A percentile compares a stretch with the other conserved stretches of the same genome.
Evolutionary conservation across 1,140 invertebrate genomes (phyloP).

Genomic region (Odontomachus brunneus): DNA sequence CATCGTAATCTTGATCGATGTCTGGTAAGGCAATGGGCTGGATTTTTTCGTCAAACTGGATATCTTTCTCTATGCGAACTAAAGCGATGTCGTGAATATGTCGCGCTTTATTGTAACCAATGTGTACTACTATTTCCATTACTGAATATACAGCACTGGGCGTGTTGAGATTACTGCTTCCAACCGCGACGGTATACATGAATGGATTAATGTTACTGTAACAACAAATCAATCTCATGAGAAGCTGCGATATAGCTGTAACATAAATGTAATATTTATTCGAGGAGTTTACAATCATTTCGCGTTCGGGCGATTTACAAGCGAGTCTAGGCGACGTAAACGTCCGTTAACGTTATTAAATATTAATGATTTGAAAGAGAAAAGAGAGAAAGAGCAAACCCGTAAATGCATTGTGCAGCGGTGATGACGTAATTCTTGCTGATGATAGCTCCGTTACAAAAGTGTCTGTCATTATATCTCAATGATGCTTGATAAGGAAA

Average conservation of each 20-base stretch:
- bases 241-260: no score
- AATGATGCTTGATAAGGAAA: slow-evolving; percentile 85
- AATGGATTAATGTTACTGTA: neutral
- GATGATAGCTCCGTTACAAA: slow-evolving; percentile 87
- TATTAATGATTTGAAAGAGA: no score
- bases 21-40: neutral
- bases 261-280: no score
- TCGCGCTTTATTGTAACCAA: slow-evolving; percentile 7
- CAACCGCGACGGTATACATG: neutral
- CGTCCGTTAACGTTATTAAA: no score
- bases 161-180: slow-evolving; percentile 6
- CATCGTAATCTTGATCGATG: neutral
- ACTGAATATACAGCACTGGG: no score
- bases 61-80: neutral
- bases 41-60: neutral
- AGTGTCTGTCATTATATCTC: slow-evolving; percentile 77
- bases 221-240: no score
- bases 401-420: slow-evolving; percentile 86
- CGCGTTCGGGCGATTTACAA: no score
- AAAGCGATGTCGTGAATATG: slow-evolving; percentile 23
- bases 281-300: no score
- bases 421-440: slow-evolving; percentile 85
- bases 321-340: no score
- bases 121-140: neutral
- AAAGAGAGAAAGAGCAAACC: slow-evolving; percentile 43